These are phyloP conservation scores for Cheilosia soror DNA, from an alignment of 2,888 invertebrate genomes.

Conservation along the genomic window DNA sequence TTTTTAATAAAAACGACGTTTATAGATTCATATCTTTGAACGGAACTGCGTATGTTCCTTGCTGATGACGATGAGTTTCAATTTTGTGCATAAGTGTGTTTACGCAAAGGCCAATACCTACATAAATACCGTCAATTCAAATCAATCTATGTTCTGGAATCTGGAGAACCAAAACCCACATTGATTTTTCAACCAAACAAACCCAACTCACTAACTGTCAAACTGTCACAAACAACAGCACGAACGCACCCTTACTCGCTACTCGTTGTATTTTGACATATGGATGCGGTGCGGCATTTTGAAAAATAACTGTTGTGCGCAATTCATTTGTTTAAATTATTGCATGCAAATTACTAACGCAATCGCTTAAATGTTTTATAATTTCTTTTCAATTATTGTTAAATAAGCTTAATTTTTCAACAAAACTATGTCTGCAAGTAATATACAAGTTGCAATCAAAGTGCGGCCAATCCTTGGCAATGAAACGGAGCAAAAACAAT, in stretches of 20 bases:
- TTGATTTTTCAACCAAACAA: slow-evolving; percentile 20
- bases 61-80: too few relatives aligned
- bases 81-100: too few relatives aligned
- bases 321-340: slow-evolving; percentile 61
- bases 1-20: too few relatives aligned
- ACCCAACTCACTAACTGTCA: slow-evolving; percentile 15
- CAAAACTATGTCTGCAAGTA: slow-evolving; percentile 78
- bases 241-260: neutral
- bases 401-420: slow-evolving; percentile 67
- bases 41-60: too few relatives aligned
- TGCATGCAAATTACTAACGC: slow-evolving; percentile 19
- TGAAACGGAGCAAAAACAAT: slow-evolving; percentile 86
- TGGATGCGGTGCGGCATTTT: slow-evolving; percentile 22
- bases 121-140: too few relatives aligned
- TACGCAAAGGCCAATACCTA: too few relatives aligned
- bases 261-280: slow-evolving; percentile 52
- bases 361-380: slow-evolving; percentile 50
- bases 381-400: slow-evolving; percentile 75
- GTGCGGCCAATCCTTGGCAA: slow-evolving; percentile 88
- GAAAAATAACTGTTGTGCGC: slow-evolving; percentile 64
- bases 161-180: too few relatives aligned
- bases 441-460: slow-evolving; percentile 90
- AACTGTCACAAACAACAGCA: neutral
- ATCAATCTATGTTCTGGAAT: too few relatives aligned
- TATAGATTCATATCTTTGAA: too few relatives aligned